Evolutionary conservation across 1,140 invertebrate genomes (phyloP).

Genomic region (Trichogramma pretiosum): DNA sequence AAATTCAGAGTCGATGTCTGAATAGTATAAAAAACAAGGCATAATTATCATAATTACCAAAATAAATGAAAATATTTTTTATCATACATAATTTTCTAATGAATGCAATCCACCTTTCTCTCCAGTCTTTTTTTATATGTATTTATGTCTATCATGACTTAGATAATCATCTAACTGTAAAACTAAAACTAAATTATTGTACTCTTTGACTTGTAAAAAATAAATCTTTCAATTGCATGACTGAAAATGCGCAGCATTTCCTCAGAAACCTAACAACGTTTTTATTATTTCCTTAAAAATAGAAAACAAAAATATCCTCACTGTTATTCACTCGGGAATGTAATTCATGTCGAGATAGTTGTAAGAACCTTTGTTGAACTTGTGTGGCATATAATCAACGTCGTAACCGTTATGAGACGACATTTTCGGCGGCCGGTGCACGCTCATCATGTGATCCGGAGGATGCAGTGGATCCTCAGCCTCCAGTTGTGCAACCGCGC

Average conservation of each 20-base stretch:
- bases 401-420: constrained; percentile 35
- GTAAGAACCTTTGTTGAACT: constrained; percentile 37
- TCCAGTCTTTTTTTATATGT: too few relatives aligned
- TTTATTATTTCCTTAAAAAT: too few relatives aligned
- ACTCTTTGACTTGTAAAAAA: too few relatives aligned
- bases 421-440: constrained; percentile 28
- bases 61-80: not conserved
- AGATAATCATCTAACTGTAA: too few relatives aligned
- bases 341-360: constrained; percentile 50
- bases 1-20: constrained; percentile 28
- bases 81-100: not conserved
- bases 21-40: not conserved
- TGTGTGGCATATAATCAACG: constrained; percentile 40
- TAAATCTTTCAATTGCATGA: too few relatives aligned
- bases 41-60: not conserved
- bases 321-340: constrained; percentile 36
- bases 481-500: constrained; percentile 39
- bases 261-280: too few relatives aligned
- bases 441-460: constrained; percentile 33
- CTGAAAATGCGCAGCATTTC: too few relatives aligned
- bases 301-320: too few relatives aligned
- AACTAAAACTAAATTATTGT: constrained; percentile 11
- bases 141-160: too few relatives aligned
- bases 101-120: too few relatives aligned
- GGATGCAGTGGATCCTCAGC: constrained; percentile 38